Conservation (phyloP, 2,797 vertebrate species). For the Sebastes alutus region DNA sequence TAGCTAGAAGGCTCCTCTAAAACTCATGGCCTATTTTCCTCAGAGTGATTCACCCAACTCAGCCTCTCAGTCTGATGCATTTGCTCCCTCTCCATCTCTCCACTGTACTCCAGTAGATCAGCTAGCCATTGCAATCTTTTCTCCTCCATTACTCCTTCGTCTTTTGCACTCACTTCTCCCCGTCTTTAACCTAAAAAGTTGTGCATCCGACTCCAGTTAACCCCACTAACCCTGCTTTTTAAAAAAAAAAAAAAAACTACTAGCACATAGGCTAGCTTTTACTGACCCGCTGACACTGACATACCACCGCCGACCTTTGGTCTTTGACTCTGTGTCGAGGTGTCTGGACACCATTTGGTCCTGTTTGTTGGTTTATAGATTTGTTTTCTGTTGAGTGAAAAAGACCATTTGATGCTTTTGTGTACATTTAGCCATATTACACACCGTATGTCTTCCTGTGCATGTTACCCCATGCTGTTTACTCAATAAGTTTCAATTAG, state of each 20-base stretch:
- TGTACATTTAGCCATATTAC: not conserved
- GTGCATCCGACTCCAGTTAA: constrained; percentile 35
- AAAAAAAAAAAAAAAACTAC: not conserved
- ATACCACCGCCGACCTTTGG: constrained; percentile 60
- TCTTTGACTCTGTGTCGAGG: constrained; percentile 50
- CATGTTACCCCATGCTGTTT: not conserved
- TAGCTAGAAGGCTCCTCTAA: constrained; percentile 14
- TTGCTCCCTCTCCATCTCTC: constrained; percentile 34
- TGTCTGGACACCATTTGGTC: constrained; percentile 57
- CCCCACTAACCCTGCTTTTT: constrained; percentile 44
- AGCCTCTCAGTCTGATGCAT: constrained; percentile 18
- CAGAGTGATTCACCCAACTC: constrained; percentile 22
- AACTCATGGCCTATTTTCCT: constrained; percentile 5
- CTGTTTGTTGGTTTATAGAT: constrained; percentile 44
- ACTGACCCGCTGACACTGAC: constrained; percentile 68
- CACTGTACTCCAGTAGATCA: constrained; percentile 3
- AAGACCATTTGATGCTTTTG: constrained; percentile 21
- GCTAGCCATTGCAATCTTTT: not conserved
- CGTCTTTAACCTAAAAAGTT: not conserved
- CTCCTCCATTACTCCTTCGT: not conserved
- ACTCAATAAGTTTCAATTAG: not conserved
- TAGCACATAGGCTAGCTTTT: constrained; percentile 39
- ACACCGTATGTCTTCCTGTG: not conserved
- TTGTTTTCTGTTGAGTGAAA: constrained; percentile 26
- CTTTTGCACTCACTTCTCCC: not conserved